These are phyloP conservation scores for Apodemus agrarius DNA, from an alignment of 2,797 vertebrate species.

Conservation along the genomic window DNA sequence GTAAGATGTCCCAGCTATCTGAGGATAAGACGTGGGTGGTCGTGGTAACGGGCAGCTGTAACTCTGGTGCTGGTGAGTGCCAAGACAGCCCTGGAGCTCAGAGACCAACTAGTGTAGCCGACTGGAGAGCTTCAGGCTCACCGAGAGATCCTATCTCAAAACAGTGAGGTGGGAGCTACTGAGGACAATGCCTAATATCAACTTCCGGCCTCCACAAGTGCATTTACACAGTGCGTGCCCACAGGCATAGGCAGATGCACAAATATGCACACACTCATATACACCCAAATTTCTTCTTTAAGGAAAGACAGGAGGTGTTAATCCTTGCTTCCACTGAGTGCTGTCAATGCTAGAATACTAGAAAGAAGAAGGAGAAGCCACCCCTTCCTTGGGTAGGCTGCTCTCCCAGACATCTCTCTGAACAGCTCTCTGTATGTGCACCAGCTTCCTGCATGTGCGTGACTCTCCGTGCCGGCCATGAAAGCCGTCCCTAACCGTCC, in stretches of 20 bases:
- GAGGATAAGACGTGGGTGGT: rapidly evolving
- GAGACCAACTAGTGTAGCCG: background rate
- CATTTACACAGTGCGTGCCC: background rate
- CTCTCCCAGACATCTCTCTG: background rate
- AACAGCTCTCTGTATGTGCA: background rate
- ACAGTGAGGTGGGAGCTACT: background rate
- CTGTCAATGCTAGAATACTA: rapidly evolving
- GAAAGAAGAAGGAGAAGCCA: background rate
- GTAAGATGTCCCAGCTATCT: rapidly evolving
- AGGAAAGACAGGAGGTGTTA: background rate
- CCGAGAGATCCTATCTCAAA: background rate
- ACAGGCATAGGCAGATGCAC: background rate
- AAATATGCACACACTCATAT: background rate
- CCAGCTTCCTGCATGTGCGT: too few species aligned
- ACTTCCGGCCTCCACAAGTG: background rate
- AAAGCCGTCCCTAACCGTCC: background rate
- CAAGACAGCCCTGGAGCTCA: background rate
- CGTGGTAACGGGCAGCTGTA: background rate
- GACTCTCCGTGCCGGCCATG: background rate
- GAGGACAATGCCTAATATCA: background rate
- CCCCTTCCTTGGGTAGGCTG: rapidly evolving
- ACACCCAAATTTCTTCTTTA: background rate
- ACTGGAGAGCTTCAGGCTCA: background rate
- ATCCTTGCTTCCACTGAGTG: background rate
- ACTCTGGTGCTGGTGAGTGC: background rate